phyloP scores from a whole-genome alignment of 2,797 vertebrate genomes.

The Hydrocynus forskahlii region DNA sequence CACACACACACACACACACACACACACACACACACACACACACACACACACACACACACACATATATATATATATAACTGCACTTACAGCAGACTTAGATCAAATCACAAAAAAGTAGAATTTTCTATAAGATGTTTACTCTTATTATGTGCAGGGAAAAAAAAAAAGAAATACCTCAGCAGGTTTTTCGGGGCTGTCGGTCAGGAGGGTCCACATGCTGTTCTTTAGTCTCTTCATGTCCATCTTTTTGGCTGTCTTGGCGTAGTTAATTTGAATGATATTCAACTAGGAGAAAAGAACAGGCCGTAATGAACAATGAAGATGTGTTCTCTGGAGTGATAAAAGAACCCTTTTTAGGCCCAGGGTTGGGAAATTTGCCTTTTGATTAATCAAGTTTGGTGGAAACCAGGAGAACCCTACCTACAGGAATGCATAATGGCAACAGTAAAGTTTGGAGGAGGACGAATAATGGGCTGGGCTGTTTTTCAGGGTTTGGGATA shows the following conservation, averaged over 20 bases:
- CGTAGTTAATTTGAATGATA: slow-evolving; percentile 89
- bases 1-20: too few species aligned
- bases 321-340: background rate
- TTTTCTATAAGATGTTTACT: background rate
- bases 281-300: slow-evolving; percentile 77
- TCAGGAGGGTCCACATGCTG: slow-evolving; percentile 90
- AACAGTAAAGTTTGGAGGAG: too few species aligned
- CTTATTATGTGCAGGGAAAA: too few species aligned
- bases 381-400: too few species aligned
- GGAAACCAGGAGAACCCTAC: too few species aligned
- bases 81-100: background rate
- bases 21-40: too few species aligned
- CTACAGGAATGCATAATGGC: too few species aligned
- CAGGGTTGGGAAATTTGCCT: too few species aligned
- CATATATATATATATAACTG: background rate
- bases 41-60: too few species aligned
- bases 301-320: background rate
- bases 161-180: slow-evolving; percentile 60
- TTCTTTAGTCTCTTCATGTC: slow-evolving; percentile 92
- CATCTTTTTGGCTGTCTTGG: slow-evolving; percentile 92
- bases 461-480: too few species aligned
- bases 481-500: too few species aligned
- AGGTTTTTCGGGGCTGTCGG: slow-evolving; percentile 65
- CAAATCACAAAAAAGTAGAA: background rate
- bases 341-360: too few species aligned